Evolutionary conservation across 2,888 invertebrate genomes (phyloP).

Genomic region (Scelioninae gen. 1): DNA sequence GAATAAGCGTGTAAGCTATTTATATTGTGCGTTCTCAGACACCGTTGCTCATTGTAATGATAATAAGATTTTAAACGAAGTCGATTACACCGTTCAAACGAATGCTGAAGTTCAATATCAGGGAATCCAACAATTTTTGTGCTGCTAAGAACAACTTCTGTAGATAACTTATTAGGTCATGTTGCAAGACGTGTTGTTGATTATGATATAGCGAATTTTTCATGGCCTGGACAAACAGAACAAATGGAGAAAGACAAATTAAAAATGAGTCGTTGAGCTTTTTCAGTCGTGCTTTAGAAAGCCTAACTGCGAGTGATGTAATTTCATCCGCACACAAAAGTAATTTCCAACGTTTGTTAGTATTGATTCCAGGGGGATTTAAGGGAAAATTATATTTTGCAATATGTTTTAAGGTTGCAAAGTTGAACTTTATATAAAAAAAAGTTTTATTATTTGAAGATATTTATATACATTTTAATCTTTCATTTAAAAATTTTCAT

Average conservation of each 20-base stretch:
- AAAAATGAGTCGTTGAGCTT: constrained; percentile 55
- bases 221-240: constrained; percentile 12
- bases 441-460: neutral
- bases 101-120: constrained; percentile 64
- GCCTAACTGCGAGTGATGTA: constrained; percentile 50
- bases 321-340: constrained; percentile 26
- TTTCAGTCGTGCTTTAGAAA: constrained; percentile 52
- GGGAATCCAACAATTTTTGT: constrained; percentile 63
- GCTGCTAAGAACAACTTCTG: constrained; percentile 53
- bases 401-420: neutral
- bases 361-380: neutral
- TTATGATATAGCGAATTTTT: constrained; percentile 45
- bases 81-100: constrained; percentile 60
- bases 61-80: constrained; percentile 68
- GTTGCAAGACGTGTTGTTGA: constrained; percentile 51
- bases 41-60: constrained; percentile 67
- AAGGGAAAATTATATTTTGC: no score
- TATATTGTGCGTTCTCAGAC: constrained; percentile 72
- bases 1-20: constrained; percentile 67
- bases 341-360: constrained; percentile 4
- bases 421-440: neutral
- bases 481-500: no score
- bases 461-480: no score
- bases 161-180: constrained; percentile 58
- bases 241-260: constrained; percentile 10